Percentiles rank a stretch among this genome's conserved stretches.
phyloP scores from a whole-genome alignment of 2,797 vertebrate species.

The Spinus pinus region DNA sequence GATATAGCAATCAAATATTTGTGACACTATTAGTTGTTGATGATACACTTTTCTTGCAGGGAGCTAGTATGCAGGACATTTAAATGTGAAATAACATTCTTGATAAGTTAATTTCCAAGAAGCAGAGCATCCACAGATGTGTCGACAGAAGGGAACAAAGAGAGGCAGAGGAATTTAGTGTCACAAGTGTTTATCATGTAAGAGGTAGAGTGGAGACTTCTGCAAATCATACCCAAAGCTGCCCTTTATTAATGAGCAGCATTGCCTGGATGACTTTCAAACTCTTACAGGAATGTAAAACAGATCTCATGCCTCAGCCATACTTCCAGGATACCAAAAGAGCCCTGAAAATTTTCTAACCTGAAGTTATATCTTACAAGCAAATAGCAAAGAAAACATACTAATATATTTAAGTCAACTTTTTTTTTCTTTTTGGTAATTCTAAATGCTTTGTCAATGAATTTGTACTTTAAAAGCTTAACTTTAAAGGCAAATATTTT shows the following conservation, averaged over 20 bases:
- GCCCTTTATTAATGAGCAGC: not conserved
- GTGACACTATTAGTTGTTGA: not conserved
- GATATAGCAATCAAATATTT: not conserved
- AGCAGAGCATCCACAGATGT: not conserved
- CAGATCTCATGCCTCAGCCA: not conserved
- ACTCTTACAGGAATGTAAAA: not conserved
- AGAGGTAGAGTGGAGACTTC: not conserved
- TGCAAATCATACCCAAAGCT: not conserved
- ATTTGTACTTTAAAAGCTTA: not conserved
- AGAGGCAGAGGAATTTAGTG: not conserved
- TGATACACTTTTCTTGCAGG: not conserved
- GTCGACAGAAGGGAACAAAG: not conserved
- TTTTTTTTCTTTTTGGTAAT: not conserved
- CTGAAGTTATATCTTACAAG: not conserved
- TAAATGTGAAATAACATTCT: not conserved
- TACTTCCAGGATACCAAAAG: not conserved
- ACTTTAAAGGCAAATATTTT: not conserved
- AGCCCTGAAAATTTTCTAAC: not conserved
- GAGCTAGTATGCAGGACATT: not conserved
- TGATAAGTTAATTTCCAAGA: not conserved
- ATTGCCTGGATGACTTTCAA: not conserved
- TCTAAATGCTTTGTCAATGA: not conserved
- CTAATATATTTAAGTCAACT: not conserved
- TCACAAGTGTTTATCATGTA: not conserved
- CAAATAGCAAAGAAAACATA: not conserved